phyloP scores from a whole-genome alignment of 2,113 vertebrate genomes.

The Erythrocercus mccallii region DNA sequence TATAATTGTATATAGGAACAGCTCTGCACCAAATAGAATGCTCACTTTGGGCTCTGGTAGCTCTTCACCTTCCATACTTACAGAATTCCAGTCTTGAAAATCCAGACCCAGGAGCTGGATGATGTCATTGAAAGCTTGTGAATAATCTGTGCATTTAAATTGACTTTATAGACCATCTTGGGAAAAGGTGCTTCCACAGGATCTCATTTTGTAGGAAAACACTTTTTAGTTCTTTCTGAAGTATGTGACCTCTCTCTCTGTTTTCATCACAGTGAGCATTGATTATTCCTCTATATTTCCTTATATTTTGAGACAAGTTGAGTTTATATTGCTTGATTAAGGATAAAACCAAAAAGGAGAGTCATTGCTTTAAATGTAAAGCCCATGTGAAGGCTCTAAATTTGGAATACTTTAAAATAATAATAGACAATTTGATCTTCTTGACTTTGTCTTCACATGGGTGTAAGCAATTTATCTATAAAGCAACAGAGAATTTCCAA shows the following conservation, averaged over 20 bases:
- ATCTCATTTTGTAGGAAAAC: not conserved
- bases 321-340: not conserved
- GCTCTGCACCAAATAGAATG: not conserved
- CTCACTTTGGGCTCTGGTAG: not conserved
- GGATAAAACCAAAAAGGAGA: not conserved
- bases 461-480: not conserved
- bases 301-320: not conserved
- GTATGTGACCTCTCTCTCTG: accelerated
- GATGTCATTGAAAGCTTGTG: not conserved
- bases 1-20: accelerated
- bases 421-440: not conserved
- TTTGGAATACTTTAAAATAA: not conserved
- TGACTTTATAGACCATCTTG: not conserved
- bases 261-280: not conserved
- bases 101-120: not conserved
- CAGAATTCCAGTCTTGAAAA: not conserved
- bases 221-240: not conserved
- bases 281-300: not conserved
- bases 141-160: not conserved
- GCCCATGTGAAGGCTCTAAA: not conserved
- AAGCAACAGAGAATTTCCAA: not conserved
- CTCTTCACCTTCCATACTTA: not conserved
- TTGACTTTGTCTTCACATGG: accelerated
- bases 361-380: not conserved
- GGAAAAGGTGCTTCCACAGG: not conserved